phyloP scores from a whole-genome alignment of 2,113 vertebrate genomes.

The Ptilonorhynchus violaceus region DNA sequence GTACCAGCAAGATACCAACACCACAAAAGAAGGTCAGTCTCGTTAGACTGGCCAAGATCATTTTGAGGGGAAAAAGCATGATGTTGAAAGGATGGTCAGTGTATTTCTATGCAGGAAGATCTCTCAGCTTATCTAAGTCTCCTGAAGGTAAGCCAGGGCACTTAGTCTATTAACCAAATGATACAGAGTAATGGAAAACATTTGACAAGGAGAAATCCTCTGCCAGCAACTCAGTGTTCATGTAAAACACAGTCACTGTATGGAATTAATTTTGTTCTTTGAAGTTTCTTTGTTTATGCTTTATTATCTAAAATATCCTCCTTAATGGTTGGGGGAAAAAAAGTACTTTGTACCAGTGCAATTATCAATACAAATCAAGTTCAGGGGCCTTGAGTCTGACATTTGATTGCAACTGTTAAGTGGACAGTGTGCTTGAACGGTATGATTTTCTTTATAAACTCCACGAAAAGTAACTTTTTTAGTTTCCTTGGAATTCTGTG shows the following conservation, averaged over 20 bases:
- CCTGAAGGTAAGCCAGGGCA: background rate
- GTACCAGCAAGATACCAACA: background rate
- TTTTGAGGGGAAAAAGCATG: background rate
- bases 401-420: background rate
- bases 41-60: background rate
- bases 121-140: background rate
- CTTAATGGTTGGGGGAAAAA: background rate
- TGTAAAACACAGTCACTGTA: background rate
- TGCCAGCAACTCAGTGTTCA: background rate
- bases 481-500: background rate
- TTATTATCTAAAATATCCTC: slow-evolving; percentile 7
- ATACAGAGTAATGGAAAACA: background rate
- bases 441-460: background rate
- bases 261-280: slow-evolving; percentile 2
- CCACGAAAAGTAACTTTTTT: background rate
- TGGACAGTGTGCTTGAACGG: background rate
- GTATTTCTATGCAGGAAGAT: background rate
- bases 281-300: slow-evolving; percentile 34
- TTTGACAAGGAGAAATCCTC: background rate
- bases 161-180: background rate
- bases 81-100: background rate
- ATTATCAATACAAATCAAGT: background rate
- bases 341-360: background rate
- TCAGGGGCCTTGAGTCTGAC: background rate
- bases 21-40: background rate